Evolutionary conservation across 2,888 invertebrate genomes (phyloP).

Genomic region (Drosophila rellima): DNA sequence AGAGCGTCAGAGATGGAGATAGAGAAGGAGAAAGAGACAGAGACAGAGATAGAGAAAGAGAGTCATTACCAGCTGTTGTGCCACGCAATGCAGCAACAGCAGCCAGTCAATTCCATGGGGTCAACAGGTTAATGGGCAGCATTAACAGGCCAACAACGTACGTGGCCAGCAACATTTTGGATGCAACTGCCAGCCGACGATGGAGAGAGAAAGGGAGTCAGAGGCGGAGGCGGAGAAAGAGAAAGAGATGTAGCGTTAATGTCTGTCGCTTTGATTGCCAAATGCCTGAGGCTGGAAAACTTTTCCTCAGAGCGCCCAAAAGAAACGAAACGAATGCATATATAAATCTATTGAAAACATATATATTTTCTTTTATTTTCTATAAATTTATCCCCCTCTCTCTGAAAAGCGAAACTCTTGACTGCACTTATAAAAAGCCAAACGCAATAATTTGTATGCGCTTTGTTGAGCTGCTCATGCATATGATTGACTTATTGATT

Average conservation of each 20-base stretch:
- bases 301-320: constrained; percentile 54
- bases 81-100: constrained; percentile 65
- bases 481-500: constrained; percentile 80
- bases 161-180: constrained; percentile 53
- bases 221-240: not conserved
- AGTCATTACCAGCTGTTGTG: constrained; percentile 67
- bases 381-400: not conserved
- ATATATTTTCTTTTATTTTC: constrained; percentile 8
- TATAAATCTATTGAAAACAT: constrained; percentile 25
- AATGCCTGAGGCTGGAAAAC: constrained; percentile 55
- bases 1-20: constrained; percentile 4
- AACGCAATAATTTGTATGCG: constrained; percentile 74
- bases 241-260: constrained; percentile 46
- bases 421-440: constrained; percentile 59
- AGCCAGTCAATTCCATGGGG: constrained; percentile 59
- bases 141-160: constrained; percentile 77
- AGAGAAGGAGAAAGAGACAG: constrained; percentile 20
- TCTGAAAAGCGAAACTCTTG: constrained; percentile 58
- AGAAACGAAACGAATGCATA: constrained; percentile 49
- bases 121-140: constrained; percentile 82
- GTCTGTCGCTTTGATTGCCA: constrained; percentile 73
- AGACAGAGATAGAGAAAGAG: constrained; percentile 67
- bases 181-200: constrained; percentile 20
- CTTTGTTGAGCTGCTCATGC: constrained; percentile 69
- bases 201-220: constrained; percentile 5